These are phyloP conservation scores for Saxicola maurus DNA, from an alignment of 2,797 vertebrate genomes.

Conservation along the genomic window DNA sequence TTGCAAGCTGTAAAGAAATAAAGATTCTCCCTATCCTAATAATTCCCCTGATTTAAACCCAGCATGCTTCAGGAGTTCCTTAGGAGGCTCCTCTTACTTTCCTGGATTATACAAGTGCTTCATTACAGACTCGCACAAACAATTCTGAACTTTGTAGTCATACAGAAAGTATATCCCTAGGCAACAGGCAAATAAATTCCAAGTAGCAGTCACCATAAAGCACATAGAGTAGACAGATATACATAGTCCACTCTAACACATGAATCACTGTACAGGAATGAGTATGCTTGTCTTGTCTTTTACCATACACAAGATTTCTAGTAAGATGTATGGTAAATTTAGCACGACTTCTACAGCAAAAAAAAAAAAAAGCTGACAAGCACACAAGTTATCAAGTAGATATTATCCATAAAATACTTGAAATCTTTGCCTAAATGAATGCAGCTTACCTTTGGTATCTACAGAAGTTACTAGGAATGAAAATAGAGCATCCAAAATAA, in stretches of 20 bases:
- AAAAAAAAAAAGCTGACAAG: neutral
- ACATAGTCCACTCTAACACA: neutral
- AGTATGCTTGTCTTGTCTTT: neutral
- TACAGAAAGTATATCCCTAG: conserved; percentile 42
- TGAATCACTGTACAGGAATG: conserved; percentile 41
- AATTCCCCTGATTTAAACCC: neutral
- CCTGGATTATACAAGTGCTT: neutral
- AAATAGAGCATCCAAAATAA: neutral
- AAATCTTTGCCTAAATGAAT: neutral
- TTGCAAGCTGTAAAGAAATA: neutral
- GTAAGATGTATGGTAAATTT: neutral
- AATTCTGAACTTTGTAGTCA: conserved; percentile 42
- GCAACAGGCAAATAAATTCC: conserved; percentile 49
- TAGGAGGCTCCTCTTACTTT: neutral
- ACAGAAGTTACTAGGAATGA: neutral
- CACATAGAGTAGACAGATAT: neutral
- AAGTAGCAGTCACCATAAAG: conserved; percentile 23
- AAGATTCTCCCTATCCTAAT: neutral
- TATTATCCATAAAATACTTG: neutral
- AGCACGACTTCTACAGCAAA: neutral
- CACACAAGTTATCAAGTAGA: neutral
- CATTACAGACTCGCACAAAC: neutral
- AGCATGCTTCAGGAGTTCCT: neutral
- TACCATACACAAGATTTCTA: neutral
- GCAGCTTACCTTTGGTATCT: neutral